A percentile compares a stretch with the other conserved stretches of the same genome.
Evolutionary conservation across 2,797 vertebrate species (phyloP).

Genomic region (Bufotes viridis): DNA sequence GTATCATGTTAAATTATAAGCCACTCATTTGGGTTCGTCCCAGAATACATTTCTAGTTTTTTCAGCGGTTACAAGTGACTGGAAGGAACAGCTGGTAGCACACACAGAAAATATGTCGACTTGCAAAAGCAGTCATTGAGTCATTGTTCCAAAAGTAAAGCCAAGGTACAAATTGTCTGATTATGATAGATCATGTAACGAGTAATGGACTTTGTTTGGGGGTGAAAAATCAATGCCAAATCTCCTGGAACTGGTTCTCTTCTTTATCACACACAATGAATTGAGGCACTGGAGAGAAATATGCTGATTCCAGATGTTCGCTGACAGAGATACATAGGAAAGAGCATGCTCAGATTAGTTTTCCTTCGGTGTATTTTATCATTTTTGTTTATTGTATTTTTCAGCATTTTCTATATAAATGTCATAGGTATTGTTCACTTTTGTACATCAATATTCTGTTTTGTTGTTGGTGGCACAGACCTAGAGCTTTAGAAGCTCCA

Average conservation of each 20-base stretch:
- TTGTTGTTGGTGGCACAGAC: not conserved
- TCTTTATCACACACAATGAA: slow-evolving; percentile 60
- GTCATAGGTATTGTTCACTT: not conserved
- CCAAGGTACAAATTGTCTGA: slow-evolving; percentile 84
- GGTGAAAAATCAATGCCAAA: slow-evolving; percentile 80
- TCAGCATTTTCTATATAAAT: not conserved
- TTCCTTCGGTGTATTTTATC: slow-evolving; percentile 21
- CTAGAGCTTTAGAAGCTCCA: not conserved
- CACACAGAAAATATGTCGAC: slow-evolving; percentile 46
- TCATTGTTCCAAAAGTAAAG: slow-evolving; percentile 75
- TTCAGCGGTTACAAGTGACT: not conserved
- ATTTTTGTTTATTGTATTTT: slow-evolving; percentile 14
- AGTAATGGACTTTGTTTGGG: slow-evolving; percentile 82
- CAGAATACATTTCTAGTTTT: not conserved
- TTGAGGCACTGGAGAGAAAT: slow-evolving; percentile 70
- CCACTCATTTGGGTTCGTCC: not conserved
- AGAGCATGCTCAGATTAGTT: slow-evolving; percentile 65
- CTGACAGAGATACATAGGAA: slow-evolving; percentile 80
- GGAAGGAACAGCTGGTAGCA: slow-evolving; percentile 50
- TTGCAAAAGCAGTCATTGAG: slow-evolving; percentile 47
- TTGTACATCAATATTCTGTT: not conserved
- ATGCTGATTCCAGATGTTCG: slow-evolving; percentile 79
- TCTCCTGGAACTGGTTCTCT: slow-evolving; percentile 69
- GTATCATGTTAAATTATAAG: too few relatives aligned
- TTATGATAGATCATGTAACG: slow-evolving; percentile 87